These are phyloP conservation scores for Mimumesa dahlbomi DNA, from an alignment of 2,888 invertebrate genomes.

Conservation along the genomic window DNA sequence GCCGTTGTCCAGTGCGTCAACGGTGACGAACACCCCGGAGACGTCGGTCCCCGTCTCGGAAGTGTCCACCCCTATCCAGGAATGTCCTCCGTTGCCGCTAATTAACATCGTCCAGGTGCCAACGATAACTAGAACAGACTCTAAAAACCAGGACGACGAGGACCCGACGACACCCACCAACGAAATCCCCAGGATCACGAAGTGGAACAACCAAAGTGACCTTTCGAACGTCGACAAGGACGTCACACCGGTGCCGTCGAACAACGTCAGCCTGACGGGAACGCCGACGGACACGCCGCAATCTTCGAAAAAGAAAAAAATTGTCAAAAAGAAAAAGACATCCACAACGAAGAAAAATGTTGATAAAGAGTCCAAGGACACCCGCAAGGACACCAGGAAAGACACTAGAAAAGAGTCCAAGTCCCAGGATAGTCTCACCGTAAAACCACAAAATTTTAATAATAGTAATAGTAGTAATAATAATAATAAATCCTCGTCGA, in stretches of 20 bases:
- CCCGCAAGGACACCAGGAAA: conserved; percentile 27
- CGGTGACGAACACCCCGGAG: conserved; percentile 21
- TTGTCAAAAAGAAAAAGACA: conserved; percentile 70
- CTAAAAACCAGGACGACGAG: conserved; percentile 51
- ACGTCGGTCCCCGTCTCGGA: conserved; percentile 20
- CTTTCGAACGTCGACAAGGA: conserved; percentile 69
- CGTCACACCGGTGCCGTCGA: conserved; percentile 52
- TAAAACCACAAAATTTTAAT: conserved; percentile 64
- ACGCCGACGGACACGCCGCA: conserved; percentile 63
- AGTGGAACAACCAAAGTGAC: conserved; percentile 74
- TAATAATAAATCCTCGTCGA: conserved; percentile 45
- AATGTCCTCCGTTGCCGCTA: no score
- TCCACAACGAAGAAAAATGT: conserved; percentile 65
- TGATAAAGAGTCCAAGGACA: conserved; percentile 44
- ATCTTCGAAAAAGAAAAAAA: conserved; percentile 72
- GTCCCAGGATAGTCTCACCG: conserved; percentile 46
- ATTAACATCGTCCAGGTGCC: conserved; percentile 60
- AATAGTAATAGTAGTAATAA: no score
- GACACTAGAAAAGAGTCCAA: no score
- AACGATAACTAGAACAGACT: conserved; percentile 18
- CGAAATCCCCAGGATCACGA: conserved; percentile 69
- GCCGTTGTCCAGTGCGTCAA: conserved; percentile 23
- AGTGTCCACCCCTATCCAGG: conserved; percentile 31
- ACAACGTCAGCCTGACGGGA: conserved; percentile 38
- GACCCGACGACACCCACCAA: conserved; percentile 72